phyloP scores from a whole-genome alignment of 2,797 vertebrate genomes.

The Sebastes diaconus region DNA sequence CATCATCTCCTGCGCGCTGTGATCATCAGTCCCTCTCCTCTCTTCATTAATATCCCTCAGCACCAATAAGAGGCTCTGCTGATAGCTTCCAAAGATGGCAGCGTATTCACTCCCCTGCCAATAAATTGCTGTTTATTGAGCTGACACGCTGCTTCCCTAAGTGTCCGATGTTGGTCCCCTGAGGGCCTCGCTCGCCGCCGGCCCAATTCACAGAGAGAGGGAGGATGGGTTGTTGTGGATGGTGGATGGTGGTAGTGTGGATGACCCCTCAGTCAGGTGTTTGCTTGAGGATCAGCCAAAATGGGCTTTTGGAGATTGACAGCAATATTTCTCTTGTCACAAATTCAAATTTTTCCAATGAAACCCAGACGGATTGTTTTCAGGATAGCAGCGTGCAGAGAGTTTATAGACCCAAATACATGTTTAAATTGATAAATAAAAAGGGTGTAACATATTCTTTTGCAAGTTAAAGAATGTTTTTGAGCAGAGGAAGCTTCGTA shows the following conservation, averaged over 20 bases:
- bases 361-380: background rate
- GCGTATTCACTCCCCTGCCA: constrained; percentile 62
- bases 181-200: constrained; percentile 40
- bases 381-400: background rate
- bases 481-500: background rate
- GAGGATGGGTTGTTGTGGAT: constrained; percentile 44
- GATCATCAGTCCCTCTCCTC: constrained; percentile 18
- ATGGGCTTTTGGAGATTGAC: background rate
- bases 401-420: background rate
- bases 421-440: background rate
- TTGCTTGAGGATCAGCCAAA: constrained; percentile 7
- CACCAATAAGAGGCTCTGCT: constrained; percentile 64
- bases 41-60: constrained; percentile 70
- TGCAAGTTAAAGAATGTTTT: background rate
- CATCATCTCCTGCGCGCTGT: background rate
- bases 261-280: constrained; percentile 16
- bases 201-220: constrained; percentile 41
- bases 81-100: constrained; percentile 52
- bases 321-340: background rate
- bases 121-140: constrained; percentile 75
- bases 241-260: constrained; percentile 14
- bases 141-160: constrained; percentile 49
- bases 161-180: constrained; percentile 52
- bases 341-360: background rate
- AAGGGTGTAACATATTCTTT: background rate